Evolutionary conservation across 2,797 vertebrate genomes (phyloP).

Genomic region (Girardinus metallicus): DNA sequence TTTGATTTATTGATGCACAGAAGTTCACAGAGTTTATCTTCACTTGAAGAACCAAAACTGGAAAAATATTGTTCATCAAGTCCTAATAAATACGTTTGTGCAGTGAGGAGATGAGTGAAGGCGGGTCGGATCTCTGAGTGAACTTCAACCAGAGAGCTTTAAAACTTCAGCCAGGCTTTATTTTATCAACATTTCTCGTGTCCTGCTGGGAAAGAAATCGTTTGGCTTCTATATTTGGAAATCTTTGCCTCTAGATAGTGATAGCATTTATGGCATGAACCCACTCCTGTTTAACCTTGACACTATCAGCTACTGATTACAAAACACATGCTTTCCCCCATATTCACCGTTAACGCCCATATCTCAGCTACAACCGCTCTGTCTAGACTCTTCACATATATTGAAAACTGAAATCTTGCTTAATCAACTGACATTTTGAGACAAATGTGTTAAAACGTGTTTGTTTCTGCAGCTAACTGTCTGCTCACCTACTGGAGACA

Average conservation of each 20-base stretch:
- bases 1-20: not conserved
- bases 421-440: not conserved
- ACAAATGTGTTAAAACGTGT: not conserved
- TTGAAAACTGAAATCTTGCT: not conserved
- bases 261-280: conserved; percentile 6
- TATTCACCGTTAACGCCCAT: conserved; percentile 6
- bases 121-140: not conserved
- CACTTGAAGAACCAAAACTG: conserved; percentile 1
- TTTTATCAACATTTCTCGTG: not conserved
- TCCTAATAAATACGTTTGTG: not conserved
- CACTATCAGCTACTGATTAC: conserved; percentile 19
- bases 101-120: not conserved
- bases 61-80: not conserved
- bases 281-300: conserved; percentile 12
- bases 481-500: conserved; percentile 88
- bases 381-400: not conserved
- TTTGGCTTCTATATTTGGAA: not conserved
- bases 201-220: not conserved
- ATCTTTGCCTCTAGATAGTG: not conserved
- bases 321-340: not conserved
- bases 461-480: conserved; percentile 80
- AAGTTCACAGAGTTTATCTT: not conserved
- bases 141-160: conserved; percentile 1
- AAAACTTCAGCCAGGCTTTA: not conserved
- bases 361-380: not conserved